phyloP scores from a whole-genome alignment of 1,140 invertebrate genomes.

The Daktulosphaira vitifoliae region DNA sequence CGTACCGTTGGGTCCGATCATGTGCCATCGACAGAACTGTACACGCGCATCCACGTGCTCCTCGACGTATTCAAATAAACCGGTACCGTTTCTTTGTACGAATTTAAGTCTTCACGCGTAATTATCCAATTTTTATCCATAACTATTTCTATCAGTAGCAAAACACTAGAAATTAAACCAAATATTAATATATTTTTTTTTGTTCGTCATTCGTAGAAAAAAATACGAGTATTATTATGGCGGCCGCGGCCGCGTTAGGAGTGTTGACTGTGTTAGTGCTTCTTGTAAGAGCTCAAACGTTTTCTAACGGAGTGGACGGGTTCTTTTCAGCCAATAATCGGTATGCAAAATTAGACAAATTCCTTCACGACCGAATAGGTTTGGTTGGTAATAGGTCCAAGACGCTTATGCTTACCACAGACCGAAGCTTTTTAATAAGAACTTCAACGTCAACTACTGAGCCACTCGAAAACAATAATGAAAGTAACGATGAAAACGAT shows the following conservation, averaged over 20 bases:
- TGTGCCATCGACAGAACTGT: neutral
- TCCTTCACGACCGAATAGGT: constrained; percentile 17
- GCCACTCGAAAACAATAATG: neutral
- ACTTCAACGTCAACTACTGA: neutral
- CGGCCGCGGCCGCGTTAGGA: neutral
- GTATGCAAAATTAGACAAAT: constrained; percentile 9
- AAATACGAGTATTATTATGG: neutral
- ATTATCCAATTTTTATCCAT: too few species aligned
- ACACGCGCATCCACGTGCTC: constrained; percentile 18
- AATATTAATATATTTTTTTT: too few species aligned
- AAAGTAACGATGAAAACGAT: neutral
- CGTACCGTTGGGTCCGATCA: neutral
- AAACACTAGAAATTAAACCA: too few species aligned
- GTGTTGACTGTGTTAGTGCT: constrained; percentile 6
- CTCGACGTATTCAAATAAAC: too few species aligned
- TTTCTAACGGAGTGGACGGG: constrained; percentile 9
- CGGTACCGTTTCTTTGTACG: neutral
- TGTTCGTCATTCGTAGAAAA: too few species aligned
- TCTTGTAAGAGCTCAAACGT: constrained; percentile 1
- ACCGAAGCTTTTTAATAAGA: neutral
- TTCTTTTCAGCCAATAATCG: neutral
- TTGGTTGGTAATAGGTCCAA: neutral
- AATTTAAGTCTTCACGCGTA: neutral
- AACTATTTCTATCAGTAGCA: too few species aligned
- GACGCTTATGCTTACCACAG: neutral